phyloP scores from a whole-genome alignment of 1,140 invertebrate genomes.

The Drosophila pectinifera region DNA sequence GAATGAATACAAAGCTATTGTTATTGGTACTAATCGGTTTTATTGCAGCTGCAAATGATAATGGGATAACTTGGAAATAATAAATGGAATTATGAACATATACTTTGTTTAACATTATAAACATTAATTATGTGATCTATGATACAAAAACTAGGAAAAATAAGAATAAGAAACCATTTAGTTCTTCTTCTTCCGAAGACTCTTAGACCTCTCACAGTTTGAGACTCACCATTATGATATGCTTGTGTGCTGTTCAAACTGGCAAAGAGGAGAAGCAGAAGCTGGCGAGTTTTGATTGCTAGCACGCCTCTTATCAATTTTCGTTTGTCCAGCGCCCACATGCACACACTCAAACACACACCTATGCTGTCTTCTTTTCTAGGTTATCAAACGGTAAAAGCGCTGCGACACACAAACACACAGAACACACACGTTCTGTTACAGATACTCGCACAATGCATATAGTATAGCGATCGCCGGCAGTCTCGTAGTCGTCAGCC shows the following conservation, averaged over 20 bases:
- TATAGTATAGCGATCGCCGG: constrained; percentile 23
- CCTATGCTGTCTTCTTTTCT: constrained; percentile 53
- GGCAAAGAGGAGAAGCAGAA: neutral
- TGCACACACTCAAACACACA: constrained; percentile 28
- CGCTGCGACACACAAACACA: constrained; percentile 36
- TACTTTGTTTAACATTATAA: too few species aligned
- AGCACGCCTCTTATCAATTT: constrained; percentile 43
- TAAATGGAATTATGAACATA: neutral
- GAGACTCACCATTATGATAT: neutral
- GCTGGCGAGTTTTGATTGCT: constrained; percentile 15
- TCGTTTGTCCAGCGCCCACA: constrained; percentile 56
- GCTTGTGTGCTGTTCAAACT: neutral
- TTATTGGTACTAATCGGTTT: constrained; percentile 13
- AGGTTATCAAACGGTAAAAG: constrained; percentile 80
- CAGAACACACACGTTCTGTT: constrained; percentile 1
- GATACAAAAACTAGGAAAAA: neutral
- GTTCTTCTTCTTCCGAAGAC: neutral
- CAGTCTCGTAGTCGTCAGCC: constrained; percentile 39
- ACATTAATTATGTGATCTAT: too few species aligned
- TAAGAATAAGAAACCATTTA: too few species aligned
- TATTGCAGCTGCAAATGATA: neutral
- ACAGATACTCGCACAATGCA: constrained; percentile 5
- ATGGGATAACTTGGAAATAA: neutral
- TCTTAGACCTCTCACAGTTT: constrained; percentile 1
- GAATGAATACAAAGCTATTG: neutral